Base-by-base conservation (phyloP, 37 sponge, comb jelly and placozoan genomes). In the Diacarnus erythraeanus region DNA sequence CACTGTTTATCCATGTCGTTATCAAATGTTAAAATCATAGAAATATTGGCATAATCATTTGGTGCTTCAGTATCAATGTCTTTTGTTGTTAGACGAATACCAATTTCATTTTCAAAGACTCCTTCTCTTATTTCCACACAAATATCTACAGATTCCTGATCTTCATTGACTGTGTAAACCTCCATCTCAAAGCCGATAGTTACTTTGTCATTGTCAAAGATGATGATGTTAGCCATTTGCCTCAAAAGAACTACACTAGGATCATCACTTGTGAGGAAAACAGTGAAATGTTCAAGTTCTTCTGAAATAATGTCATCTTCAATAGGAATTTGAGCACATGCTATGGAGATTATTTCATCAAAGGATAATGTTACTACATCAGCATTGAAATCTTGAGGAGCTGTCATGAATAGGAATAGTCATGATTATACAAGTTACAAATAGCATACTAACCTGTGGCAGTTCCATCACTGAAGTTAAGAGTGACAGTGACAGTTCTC, bases 181-280 rank as follows among this genome's bases (percentile, higher is more conserved):
- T 51, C 58, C 18, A 51, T 44, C 33, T 57, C 57, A 47, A 74
- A 74, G 36, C 75, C 75, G 56, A 74, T 51, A 20, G 57, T 74
- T 25, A 74, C 33, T 9, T 15, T 12, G 12, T 47, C 51, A 47
- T 47, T 47, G 12, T 47, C 51, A 12, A 47, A 15, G 12, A 47
- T 47, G 6, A 12, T 47, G 51, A 47, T 47, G 51, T 47, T 47
- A 6, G 12, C 51, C 6, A 47, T 12, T 6, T 6, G 51, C 12
- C 51, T 47, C 12, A 47, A 15, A 12, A 47, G 6, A 12, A 12
- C 6, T 12, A 47, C 51, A 12, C 12, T 12, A 47, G 51, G 51
- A 47, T 47, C 51, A 47, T 47, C 51, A 12, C 51, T 47, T 15
- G 51, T 47, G 12, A 47, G 10, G 6, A 47, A 15, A 6, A 47